Base-by-base conservation (phyloP, 2,888 invertebrate species). In the Hypomecis punctinalis region DNA sequence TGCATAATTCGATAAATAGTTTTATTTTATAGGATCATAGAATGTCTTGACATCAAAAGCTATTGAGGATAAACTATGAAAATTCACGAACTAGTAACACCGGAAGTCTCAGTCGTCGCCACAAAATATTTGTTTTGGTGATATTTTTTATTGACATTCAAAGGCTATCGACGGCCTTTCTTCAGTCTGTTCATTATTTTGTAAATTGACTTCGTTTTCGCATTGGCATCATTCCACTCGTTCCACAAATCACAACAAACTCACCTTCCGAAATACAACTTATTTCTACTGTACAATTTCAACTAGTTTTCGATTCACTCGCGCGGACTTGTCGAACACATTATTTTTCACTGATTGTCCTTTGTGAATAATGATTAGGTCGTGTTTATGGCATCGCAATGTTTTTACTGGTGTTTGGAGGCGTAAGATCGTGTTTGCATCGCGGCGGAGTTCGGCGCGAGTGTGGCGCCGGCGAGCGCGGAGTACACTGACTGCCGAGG, bases 161-260 rank as follows among this genome's bases (percentile, higher is more conserved):
- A 39, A 59, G 46, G 33, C 39, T 13, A 49, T 37, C 36, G 51
- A 45, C n/a, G 35, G 43, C 54, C 40, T 61, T 61, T 40, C 37
- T 11, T 36, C 42, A 49, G 13, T 63, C 60, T 59, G 64, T 68
- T 65, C 63, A 69, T 61, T 63, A 77, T 77, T 81, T 80, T 76
- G 74, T 74, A 76, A 79, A 77, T 77, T 60, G 47, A 69, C 66
- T 62, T 66, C 61, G 68, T 69, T 62, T 75, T 70, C 61, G 55
- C 59, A 68, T 71, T 67, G 70, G 68, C 74, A 71, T 75, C 77
- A 78, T 75, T 76, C 72, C 70, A 76, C 59, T 63, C 66, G 63
- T 67, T 70, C 66, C 69, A 75, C 68, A 71, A 77, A 74, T 74
- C 72, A 78, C 74, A 78, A 78, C 78, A 80, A 81, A 83, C 81